phyloP scores from a whole-genome alignment of 2,888 invertebrate species.

The Ormyrus pomaceus region DNA sequence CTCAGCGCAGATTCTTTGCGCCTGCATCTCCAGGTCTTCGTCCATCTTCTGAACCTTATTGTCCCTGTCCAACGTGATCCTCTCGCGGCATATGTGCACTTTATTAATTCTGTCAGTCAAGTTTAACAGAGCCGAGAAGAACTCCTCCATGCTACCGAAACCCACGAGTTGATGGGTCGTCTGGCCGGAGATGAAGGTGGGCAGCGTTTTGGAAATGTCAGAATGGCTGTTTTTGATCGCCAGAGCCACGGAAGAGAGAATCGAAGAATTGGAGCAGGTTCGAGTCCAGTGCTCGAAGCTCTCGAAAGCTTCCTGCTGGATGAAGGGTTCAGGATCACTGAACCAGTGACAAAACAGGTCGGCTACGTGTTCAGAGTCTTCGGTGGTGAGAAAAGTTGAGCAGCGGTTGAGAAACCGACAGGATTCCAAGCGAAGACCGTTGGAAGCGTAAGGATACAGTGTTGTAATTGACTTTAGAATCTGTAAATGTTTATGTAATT shows the following conservation, averaged over 20 bases:
- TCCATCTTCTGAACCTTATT: constrained; percentile 17
- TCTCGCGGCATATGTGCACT: constrained; percentile 62
- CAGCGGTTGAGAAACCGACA: constrained; percentile 62
- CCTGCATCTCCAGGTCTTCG: constrained; percentile 58
- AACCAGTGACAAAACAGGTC: constrained; percentile 65
- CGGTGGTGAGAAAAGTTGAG: constrained; percentile 35
- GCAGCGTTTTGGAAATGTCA: constrained; percentile 61
- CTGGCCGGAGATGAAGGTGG: constrained; percentile 64
- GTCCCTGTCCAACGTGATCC: constrained; percentile 57
- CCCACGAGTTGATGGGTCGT: constrained; percentile 56
- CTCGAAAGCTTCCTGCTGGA: constrained; percentile 69
- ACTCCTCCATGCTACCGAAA: constrained; percentile 59
- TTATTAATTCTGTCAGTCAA: neutral
- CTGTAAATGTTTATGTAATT: constrained; percentile 50
- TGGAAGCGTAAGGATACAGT: constrained; percentile 55
- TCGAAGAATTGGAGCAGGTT: constrained; percentile 62
- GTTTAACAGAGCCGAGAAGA: constrained; percentile 49
- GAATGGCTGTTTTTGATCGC: constrained; percentile 61
- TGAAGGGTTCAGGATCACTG: constrained; percentile 64
- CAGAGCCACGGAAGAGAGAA: constrained; percentile 64
- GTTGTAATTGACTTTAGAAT: constrained; percentile 60
- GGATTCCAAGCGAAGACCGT: constrained; percentile 60
- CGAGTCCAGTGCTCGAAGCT: constrained; percentile 67
- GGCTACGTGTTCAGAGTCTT: constrained; percentile 55
- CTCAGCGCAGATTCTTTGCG: constrained; percentile 62